Evolutionary conservation across 2,113 vertebrate genomes (phyloP), one percentile per base, ranked within the genome.

Genomic region (Indicator maculatus): DNA sequence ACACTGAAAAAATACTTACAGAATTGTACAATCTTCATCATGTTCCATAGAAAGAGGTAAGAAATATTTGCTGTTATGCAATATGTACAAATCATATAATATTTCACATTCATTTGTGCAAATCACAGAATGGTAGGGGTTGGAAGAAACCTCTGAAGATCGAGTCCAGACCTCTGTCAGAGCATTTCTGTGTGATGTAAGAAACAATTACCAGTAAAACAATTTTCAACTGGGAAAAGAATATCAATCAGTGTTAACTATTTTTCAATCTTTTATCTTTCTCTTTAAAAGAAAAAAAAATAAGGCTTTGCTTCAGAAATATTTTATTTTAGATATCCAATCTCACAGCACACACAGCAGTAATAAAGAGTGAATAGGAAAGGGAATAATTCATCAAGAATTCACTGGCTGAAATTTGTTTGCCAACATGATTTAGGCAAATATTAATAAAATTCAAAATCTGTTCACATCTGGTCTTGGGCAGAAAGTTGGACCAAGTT

Each of bases 381-480:
- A 89, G 28, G 56, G 27, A 79, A 61, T 30, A 73, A 76, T 87
- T 93, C 24, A 38, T 92, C 50, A 77, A 45, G 67, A 90, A 38
- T 11, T 87, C 23, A 21, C 27, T 63, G 72, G 16, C 28, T 72
- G 71, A 76, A 91, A 73, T 87, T 85, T 94, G 59, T 94, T 94
- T 94, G 63, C 71, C 66, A 90, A 81, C 39, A 82, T 55, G 55
- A 82, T 91, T 84, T 92, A 86, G 90, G 71, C 67, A 91, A 94
- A 85, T 90, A 80, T 82, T 76, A 90, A 93, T 91, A 85, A 94
- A 91, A 93, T 76, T 70, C 39, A 85, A 80, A 94, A 79, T 91
- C 39, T 66, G 45, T 66, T 96, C 67, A 27, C 71, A 87, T 93
- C 71, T 86, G 77, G 50, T 82, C 36, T 60, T 84, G 30, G 24